A percentile compares a stretch with the other conserved stretches of the same genome.
Conservation (phyloP, 2,113 vertebrate genomes). For the Maylandia zebra region DNA sequence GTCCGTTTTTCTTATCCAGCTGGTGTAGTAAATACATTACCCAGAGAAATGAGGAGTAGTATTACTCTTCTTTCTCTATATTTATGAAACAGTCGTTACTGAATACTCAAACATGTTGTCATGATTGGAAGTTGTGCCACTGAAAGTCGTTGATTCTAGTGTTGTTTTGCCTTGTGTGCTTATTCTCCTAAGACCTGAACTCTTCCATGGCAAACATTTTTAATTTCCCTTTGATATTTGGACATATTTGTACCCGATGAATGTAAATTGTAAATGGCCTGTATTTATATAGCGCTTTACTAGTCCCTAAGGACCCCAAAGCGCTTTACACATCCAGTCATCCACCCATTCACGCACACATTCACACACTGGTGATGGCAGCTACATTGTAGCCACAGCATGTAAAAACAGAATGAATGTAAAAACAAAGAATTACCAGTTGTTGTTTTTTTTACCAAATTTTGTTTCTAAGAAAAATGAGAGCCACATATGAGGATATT, state of each 20-base stretch:
- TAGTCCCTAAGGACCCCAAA: too few relatives aligned
- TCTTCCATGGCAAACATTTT: not conserved
- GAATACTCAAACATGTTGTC: not conserved
- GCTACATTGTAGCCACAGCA: too few relatives aligned
- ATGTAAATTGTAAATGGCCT: not conserved
- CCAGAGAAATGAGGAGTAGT: not conserved
- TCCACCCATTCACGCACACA: too few relatives aligned
- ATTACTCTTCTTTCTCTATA: not conserved
- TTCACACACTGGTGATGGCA: too few relatives aligned
- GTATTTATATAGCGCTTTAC: too few relatives aligned
- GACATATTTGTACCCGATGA: not conserved
- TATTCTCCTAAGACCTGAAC: not conserved
- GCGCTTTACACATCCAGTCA: too few relatives aligned
- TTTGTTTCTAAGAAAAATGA: too few relatives aligned
- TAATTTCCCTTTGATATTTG: not conserved
- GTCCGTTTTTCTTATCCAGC: not conserved
- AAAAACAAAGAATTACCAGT: too few relatives aligned
- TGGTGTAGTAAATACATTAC: not conserved
- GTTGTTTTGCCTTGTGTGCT: not conserved
- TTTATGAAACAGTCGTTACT: fast-evolving
- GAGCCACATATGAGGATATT: too few relatives aligned
- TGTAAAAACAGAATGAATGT: too few relatives aligned
- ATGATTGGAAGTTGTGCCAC: not conserved
- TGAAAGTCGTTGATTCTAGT: not conserved
- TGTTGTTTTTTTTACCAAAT: too few relatives aligned